Percentiles rank a stretch among this genome's conserved stretches.
phyloP scores from a whole-genome alignment of 2,113 vertebrate species.

The Archocentrus centrarchus region DNA sequence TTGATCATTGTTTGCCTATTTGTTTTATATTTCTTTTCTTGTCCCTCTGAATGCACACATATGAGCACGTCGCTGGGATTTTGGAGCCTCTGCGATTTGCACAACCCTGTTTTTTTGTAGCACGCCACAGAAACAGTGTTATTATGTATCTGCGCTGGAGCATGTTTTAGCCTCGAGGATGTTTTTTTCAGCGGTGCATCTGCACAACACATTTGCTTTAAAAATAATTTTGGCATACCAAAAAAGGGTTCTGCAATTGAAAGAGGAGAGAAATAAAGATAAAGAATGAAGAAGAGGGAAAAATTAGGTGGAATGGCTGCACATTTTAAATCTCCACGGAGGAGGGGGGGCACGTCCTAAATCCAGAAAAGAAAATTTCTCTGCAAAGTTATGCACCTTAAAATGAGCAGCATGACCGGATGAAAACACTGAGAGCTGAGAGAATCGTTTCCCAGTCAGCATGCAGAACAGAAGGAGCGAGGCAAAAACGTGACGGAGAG shows the following conservation, averaged over 20 bases:
- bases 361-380: neutral
- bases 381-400: neutral
- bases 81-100: neutral
- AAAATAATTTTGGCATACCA: slow-evolving; percentile 13
- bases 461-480: slow-evolving; percentile 29
- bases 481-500: neutral
- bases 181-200: slow-evolving; percentile 18
- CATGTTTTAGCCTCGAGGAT: slow-evolving; percentile 19
- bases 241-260: slow-evolving; percentile 2
- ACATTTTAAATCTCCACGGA: neutral
- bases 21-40: neutral
- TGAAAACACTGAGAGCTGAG: slow-evolving; percentile 13
- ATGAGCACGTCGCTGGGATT: neutral
- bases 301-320: neutral
- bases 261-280: neutral
- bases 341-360: neutral
- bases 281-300: neutral
- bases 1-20: neutral
- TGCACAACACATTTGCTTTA: slow-evolving; percentile 16
- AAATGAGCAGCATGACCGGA: slow-evolving; percentile 17
- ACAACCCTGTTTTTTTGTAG: neutral
- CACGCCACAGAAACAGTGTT: neutral
- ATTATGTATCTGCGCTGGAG: neutral
- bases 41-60: slow-evolving; percentile 1
- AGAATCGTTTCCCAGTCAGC: neutral